A percentile compares a stretch with the other conserved stretches of the same genome.
These are phyloP conservation scores for Narcine bancroftii DNA, from an alignment of 2,113 vertebrate species.

Conservation along the genomic window DNA sequence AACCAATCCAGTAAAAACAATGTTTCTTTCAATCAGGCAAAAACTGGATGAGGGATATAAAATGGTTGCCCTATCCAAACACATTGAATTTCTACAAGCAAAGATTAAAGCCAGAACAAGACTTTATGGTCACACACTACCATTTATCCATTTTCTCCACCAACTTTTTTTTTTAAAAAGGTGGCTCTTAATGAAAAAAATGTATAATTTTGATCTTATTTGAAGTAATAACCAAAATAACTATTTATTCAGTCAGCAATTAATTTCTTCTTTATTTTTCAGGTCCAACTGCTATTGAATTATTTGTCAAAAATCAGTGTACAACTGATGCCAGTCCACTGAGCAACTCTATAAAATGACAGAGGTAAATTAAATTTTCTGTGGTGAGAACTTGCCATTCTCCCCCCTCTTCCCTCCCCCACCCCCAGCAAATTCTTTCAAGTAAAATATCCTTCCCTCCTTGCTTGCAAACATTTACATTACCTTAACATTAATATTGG, in stretches of 20 bases:
- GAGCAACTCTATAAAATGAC: background rate
- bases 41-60: too few relatives aligned
- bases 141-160: background rate
- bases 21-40: too few relatives aligned
- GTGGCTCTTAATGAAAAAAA: background rate
- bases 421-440: background rate
- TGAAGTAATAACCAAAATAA: background rate
- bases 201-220: background rate
- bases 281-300: background rate
- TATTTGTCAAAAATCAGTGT: background rate
- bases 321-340: background rate
- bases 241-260: background rate
- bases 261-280: background rate
- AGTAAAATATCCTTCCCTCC: background rate
- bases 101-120: too few relatives aligned
- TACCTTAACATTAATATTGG: background rate
- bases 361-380: background rate
- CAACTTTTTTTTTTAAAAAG: background rate
- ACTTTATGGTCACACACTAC: too few relatives aligned
- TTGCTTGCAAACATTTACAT: background rate
- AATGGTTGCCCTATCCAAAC: background rate
- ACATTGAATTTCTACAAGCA: background rate
- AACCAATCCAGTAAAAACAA: too few relatives aligned
- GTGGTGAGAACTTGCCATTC: background rate
- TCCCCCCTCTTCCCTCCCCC: background rate